These are phyloP conservation scores for Lineus longissimus DNA, from an alignment of 1,140 invertebrate species.

Conservation along the genomic window DNA sequence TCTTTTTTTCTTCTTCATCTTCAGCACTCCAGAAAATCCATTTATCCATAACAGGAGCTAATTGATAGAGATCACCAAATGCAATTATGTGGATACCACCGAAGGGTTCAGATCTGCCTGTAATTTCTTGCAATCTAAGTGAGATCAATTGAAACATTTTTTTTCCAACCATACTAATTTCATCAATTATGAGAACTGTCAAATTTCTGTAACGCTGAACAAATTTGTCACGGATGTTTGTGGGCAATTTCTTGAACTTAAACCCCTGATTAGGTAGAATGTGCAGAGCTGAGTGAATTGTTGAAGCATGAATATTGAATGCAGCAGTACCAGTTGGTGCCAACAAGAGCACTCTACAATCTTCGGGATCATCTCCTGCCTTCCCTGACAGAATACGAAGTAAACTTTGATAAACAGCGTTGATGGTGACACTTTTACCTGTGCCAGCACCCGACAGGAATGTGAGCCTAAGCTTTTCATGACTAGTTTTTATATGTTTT, in stretches of 20 bases:
- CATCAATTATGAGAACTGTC: not conserved
- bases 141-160: not conserved
- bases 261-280: not conserved
- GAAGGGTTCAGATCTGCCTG: not conserved
- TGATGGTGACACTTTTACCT: slow-evolving; percentile 21
- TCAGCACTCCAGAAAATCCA: too few relatives aligned
- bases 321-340: slow-evolving; percentile 24
- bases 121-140: slow-evolving; percentile 1
- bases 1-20: too few relatives aligned
- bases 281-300: slow-evolving; percentile 11
- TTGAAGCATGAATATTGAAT: slow-evolving; percentile 18
- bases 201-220: not conserved
- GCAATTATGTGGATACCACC: not conserved
- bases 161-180: not conserved
- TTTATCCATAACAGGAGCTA: too few relatives aligned
- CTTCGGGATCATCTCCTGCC: slow-evolving; percentile 17
- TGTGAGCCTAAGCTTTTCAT: slow-evolving; percentile 5
- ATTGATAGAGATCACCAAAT: slow-evolving; percentile 4
- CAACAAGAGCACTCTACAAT: slow-evolving; percentile 13
- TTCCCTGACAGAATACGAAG: slow-evolving; percentile 10
- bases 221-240: not conserved
- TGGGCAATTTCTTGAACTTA: not conserved
- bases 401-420: slow-evolving; percentile 15
- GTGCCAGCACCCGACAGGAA: slow-evolving; percentile 12
- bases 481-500: slow-evolving; percentile 7